These are phyloP conservation scores for Patella depressa DNA, from an alignment of 2,888 invertebrate species.

Conservation along the genomic window DNA sequence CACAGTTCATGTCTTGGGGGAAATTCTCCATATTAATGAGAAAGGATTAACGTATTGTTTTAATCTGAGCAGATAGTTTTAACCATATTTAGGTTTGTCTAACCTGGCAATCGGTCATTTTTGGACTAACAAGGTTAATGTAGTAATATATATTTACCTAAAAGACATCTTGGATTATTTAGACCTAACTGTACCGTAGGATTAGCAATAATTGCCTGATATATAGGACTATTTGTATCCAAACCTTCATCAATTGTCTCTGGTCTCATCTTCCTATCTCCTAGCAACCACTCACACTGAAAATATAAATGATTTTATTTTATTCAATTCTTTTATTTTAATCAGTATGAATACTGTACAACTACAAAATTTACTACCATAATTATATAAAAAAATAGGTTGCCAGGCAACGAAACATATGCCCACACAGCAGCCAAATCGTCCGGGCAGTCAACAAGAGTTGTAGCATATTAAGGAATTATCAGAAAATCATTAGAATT, in stretches of 20 bases:
- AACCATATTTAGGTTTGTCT: background rate
- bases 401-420: too few relatives aligned
- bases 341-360: too few relatives aligned
- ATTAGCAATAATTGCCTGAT: conserved; percentile 78
- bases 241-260: conserved; percentile 76
- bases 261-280: conserved; percentile 74
- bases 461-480: too few relatives aligned
- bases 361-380: too few relatives aligned
- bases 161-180: conserved; percentile 78
- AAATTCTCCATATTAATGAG: too few relatives aligned
- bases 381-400: too few relatives aligned
- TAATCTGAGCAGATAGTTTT: background rate
- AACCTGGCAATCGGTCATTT: background rate
- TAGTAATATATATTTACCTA: conserved; percentile 73
- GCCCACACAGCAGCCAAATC: too few relatives aligned
- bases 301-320: background rate
- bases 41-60: too few relatives aligned
- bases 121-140: background rate
- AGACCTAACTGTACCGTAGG: conserved; percentile 79
- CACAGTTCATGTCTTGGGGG: too few relatives aligned
- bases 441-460: too few relatives aligned
- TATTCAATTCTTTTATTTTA: too few relatives aligned
- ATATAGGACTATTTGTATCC: conserved; percentile 76
- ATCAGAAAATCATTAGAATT: too few relatives aligned
- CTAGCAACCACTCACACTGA: conserved; percentile 77